Base-by-base conservation (phyloP, 2,888 invertebrate species). In the Rugalucina vietnamica region DNA sequence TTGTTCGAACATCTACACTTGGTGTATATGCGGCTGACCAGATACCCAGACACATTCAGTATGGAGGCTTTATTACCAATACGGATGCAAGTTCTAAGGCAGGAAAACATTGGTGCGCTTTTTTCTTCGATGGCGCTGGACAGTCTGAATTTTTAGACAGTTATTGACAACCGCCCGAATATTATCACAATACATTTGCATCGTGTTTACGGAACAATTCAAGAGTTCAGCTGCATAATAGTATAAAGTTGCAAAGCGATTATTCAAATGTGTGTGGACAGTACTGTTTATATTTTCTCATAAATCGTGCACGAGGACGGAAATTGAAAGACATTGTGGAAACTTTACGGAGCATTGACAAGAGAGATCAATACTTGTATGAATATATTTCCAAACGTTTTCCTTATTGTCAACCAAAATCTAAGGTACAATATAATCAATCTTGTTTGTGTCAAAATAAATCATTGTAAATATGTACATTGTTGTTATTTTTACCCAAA, bases 51-150 rank as follows among this genome's bases (percentile, higher is more conserved):
- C 2, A 1, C 5, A 29, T 43, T 37, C 29, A 37, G 0, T 69
- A n/a, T 34, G 74, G 50, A 21, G 70, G 81, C 37, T 81, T 81
- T 39, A 81, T 81, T 12, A 36, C 36, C 29, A 79, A 79, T 39
- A 79, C 79, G 0, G 73, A 79, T 27, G 27, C 29, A 8, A 37
- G 49, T 54, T 54, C n/a, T 29, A 34, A 70, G 32, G 54, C 81
- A 29, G 76, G 81, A 5, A 37, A 12, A 29, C 81, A 81, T 32
- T 81, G 75, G 76, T 54, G 73, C 32, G 82, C 81, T 12, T 79
- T 81, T 73, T 82, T 70, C 29, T 60, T 54, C 57, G 73, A 80
- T 73, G 60, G 10, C 1, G 27, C 14, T 14, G 81, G 74, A 37
- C 65, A 60, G n/a, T 5, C 76, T 1, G 81, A 81, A 8, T 84